Percentiles rank a stretch among this genome's conserved stretches.
These are phyloP conservation scores for Ammodytes marinus DNA, from an alignment of 2,113 vertebrate genomes.

Conservation along the genomic window DNA sequence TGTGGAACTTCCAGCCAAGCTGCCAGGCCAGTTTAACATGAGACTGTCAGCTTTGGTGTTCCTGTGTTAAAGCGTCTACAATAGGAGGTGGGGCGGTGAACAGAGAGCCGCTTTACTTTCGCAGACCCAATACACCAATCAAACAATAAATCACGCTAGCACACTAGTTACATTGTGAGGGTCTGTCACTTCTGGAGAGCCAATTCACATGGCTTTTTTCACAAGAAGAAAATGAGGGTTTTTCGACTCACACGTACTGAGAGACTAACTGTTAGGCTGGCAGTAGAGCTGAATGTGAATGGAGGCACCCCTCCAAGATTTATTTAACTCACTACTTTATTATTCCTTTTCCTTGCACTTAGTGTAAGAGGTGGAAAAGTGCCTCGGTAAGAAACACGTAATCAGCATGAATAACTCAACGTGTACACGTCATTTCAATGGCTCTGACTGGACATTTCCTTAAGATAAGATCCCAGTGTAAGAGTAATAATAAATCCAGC, in stretches of 20 bases:
- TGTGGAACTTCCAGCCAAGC: not conserved
- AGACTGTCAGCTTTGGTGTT: slow-evolving; percentile 74
- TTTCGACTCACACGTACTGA: slow-evolving; percentile 28
- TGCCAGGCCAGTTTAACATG: slow-evolving; percentile 43
- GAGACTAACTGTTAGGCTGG: slow-evolving; percentile 36
- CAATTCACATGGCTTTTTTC: slow-evolving; percentile 60
- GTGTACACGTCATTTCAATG: slow-evolving; percentile 34
- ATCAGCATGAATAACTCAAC: slow-evolving; percentile 42
- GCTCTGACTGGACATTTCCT: slow-evolving; percentile 48
- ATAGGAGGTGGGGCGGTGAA: slow-evolving; percentile 58
- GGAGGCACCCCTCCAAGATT: slow-evolving; percentile 22
- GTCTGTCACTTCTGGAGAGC: slow-evolving; percentile 52
- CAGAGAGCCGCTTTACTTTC: slow-evolving; percentile 50
- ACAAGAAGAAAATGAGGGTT: slow-evolving; percentile 47
- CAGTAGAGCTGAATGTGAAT: slow-evolving; percentile 35
- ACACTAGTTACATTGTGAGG: slow-evolving; percentile 56
- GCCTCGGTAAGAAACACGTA: not conserved
- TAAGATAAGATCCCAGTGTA: slow-evolving; percentile 40
- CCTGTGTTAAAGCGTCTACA: slow-evolving; percentile 69
- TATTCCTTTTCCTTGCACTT: slow-evolving; percentile 36
- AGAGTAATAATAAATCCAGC: slow-evolving; percentile 48
- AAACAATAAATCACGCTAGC: slow-evolving; percentile 50
- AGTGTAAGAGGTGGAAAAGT: slow-evolving; percentile 2
- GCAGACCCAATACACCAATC: slow-evolving; percentile 53
- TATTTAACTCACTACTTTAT: slow-evolving; percentile 38